These are phyloP conservation scores for Diadegma fenestrale DNA, from an alignment of 2,888 invertebrate genomes.

Conservation along the genomic window DNA sequence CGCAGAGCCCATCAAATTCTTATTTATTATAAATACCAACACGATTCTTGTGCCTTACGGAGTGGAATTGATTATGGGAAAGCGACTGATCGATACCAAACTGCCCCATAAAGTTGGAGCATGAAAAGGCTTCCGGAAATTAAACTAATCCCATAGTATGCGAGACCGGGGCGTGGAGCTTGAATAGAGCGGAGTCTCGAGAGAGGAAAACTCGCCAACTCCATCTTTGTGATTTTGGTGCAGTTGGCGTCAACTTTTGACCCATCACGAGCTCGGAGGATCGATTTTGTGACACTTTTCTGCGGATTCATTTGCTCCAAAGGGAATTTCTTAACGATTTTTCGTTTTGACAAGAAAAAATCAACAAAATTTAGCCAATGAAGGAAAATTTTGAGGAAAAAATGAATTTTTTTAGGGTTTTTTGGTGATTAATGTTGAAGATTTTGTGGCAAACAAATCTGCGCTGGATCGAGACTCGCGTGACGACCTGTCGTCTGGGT, in stretches of 20 bases:
- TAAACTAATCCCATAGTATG: neutral
- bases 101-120: neutral
- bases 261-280: too few relatives aligned
- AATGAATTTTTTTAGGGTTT: neutral
- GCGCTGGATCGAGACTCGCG: conserved; percentile 51
- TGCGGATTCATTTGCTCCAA: neutral
- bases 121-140: conserved; percentile 18
- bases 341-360: too few relatives aligned
- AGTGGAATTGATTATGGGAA: neutral
- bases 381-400: neutral
- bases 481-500: conserved; percentile 48
- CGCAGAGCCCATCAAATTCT: neutral
- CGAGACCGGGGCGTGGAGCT: neutral
- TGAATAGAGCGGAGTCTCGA: too few relatives aligned
- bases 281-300: too few relatives aligned
- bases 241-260: neutral
- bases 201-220: neutral
- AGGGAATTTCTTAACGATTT: neutral
- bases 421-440: neutral
- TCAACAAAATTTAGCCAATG: too few relatives aligned
- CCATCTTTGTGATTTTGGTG: neutral
- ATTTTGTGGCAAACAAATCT: conserved; percentile 6
- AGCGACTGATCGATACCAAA: conserved; percentile 11
- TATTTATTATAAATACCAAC: neutral
- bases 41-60: neutral